Evolutionary conservation across 2,888 invertebrate species (phyloP), one percentile per base, ranked within the genome.

Genomic region (Ochlodes sylvanus): DNA sequence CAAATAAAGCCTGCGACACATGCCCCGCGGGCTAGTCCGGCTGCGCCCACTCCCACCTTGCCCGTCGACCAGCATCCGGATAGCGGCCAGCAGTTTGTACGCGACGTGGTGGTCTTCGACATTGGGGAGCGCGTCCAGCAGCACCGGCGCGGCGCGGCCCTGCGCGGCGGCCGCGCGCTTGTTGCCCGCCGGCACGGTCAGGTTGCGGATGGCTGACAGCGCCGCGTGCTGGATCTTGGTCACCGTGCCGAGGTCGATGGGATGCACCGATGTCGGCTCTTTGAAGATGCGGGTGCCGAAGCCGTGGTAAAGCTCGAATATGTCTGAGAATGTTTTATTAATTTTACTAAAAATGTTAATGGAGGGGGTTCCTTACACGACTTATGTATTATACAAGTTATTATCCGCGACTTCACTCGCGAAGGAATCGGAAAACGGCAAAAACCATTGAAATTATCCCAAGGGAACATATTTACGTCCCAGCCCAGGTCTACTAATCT

Each of bases 51-150:
- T n/a, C n/a, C 54, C 77, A 96, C 96, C 95, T 93, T 97, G 97
- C 32, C 97, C 97, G 86, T 98, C 98, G 1, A 98, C 96, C 50
- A 97, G 95, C 96, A 98, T 97, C 68, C 98, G 94, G 0, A 98
- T 89, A 0, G 98, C 97, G 3, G 98, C 98, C 62, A 98, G 84
- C 70, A 98, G 90, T 87, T 98, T 98, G 80, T 98, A 98, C 6
- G 97, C 96, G 1, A 98, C 97, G 32, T 97, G 96, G 66, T 96
- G 96, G 70, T 97, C 96, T 56, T 95, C 94, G 52, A 95, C 95
- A 62, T 91, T 87, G 0, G 96, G 96, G 79, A 97, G 92, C 3
- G 96, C 96, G 69, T 95, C 94, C 64, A 98, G 93, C 68, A 98
- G 90, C 41, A 85, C 9, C 0, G 87, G 82, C 0, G 86, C 86